phyloP scores from a whole-genome alignment of 1,140 invertebrate genomes.

The Propsilocerus akamusi region DNA sequence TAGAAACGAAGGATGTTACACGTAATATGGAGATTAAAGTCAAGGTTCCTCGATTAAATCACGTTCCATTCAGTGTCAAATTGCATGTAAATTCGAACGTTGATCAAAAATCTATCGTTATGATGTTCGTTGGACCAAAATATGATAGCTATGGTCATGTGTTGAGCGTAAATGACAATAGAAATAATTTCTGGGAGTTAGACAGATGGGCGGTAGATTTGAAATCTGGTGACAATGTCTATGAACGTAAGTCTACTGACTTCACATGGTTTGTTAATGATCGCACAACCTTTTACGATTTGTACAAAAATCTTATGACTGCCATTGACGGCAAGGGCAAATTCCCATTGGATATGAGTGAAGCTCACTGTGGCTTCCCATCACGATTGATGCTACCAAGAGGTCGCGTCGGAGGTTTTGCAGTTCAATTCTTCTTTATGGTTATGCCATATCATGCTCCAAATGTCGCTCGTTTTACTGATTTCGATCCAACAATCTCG shows the following conservation, averaged over 20 bases:
- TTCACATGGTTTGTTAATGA: conserved; percentile 29
- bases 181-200: conserved; percentile 31
- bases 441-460: conserved; percentile 28
- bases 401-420: conserved; percentile 36
- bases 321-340: conserved; percentile 22
- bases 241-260: conserved; percentile 30
- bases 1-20: not conserved
- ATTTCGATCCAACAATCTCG: conserved; percentile 15
- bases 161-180: conserved; percentile 28
- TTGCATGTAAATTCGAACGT: conserved; percentile 35
- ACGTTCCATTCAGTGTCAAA: conserved; percentile 34
- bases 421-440: conserved; percentile 34
- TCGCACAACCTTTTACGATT: conserved; percentile 19
- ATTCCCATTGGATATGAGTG: conserved; percentile 22
- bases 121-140: conserved; percentile 37
- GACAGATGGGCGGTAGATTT: conserved; percentile 34
- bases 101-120: conserved; percentile 28
- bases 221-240: conserved; percentile 31
- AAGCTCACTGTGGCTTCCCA: conserved; percentile 32
- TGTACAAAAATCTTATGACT: conserved; percentile 20
- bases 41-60: conserved; percentile 33
- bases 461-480: conserved; percentile 17
- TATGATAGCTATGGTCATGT: conserved; percentile 28
- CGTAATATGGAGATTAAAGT: conserved; percentile 17
- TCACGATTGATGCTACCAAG: conserved; percentile 37